Evolutionary conservation across 2,113 vertebrate species (phyloP), one percentile per base, ranked within the genome.

Genomic region (Chaetura pelagica): DNA sequence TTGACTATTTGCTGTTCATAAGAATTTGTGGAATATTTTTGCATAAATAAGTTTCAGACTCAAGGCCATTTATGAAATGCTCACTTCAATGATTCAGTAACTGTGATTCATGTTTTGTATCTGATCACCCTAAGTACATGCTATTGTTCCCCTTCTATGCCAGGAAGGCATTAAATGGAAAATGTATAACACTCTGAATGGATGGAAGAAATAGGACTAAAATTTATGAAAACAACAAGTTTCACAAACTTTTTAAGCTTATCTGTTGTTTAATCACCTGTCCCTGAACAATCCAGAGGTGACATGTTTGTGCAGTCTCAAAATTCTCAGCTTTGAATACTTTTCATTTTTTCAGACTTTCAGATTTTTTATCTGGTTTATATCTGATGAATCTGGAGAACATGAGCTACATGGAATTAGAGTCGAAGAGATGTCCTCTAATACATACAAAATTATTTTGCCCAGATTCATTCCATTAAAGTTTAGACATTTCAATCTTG

Each of bases 61-160:
- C 84, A 83, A 77, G 48, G 19, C 35, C 94, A n/a, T 85, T 91
- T 94, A 59, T 80, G 78, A 83, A 94, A 91, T 80, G 63, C 10
- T 87, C 13, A 52, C 75, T 83, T 91, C 40, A 85, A 3, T 77
- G 89, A 90, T 71, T 94, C 89, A 78, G 44, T 82, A 82, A 62
- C 66, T 85, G 51, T 88, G 76, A 93, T 87, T 94, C 77, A 75
- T 22, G 16, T 86, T 88, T 84, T 67, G 62, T 29, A 80, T 64
- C 38, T 6, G 15, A 83, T 93, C 81, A 76, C 30, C 67, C n/a
- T 62, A 87, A 78, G n/a, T 63, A 78, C 76, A 77, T 55, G 35
- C n/a, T 38, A 30, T 46, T 76, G 51, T 59, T 91, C 19, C 6
- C 16, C 11, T 82, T 69, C 51, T 86, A 7, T 40, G 58, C 78